phyloP scores from a whole-genome alignment of 2,797 vertebrate species.

The Scolopax bukidnonensis region DNA sequence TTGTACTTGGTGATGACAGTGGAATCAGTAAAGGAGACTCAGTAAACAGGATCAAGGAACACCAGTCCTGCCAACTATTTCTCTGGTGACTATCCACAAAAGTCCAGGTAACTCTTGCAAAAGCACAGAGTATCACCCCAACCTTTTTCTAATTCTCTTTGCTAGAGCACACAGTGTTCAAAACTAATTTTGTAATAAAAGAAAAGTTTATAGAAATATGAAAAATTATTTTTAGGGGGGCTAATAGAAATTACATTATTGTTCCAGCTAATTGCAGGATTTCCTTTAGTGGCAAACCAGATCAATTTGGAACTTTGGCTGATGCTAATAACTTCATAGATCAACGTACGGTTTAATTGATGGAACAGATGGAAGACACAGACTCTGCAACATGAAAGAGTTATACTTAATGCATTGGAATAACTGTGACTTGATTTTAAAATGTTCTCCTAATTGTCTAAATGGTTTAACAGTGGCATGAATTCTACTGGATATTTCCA shows the following conservation, averaged over 20 bases:
- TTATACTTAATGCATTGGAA: constrained; percentile 69
- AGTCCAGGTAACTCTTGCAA: background rate
- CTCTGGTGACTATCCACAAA: background rate
- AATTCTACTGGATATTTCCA: constrained; percentile 3
- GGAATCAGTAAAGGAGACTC: background rate
- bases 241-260: background rate
- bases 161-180: background rate
- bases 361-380: constrained; percentile 73
- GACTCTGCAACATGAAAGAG: constrained; percentile 62
- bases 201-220: background rate
- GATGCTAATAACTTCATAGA: constrained; percentile 73
- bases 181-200: background rate
- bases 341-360: constrained; percentile 70
- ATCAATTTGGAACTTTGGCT: constrained; percentile 54
- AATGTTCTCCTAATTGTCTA: constrained; percentile 48
- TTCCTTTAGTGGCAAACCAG: constrained; percentile 42
- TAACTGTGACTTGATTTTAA: constrained; percentile 61
- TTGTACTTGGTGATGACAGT: background rate
- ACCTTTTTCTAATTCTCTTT: background rate
- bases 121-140: background rate
- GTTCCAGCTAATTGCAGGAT: background rate
- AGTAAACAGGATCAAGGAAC: background rate
- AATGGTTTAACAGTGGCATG: background rate
- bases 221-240: background rate
- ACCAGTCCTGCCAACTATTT: background rate